Base-by-base conservation (phyloP, 2,888 invertebrate species). In the Psylliodes chrysocephalus region DNA sequence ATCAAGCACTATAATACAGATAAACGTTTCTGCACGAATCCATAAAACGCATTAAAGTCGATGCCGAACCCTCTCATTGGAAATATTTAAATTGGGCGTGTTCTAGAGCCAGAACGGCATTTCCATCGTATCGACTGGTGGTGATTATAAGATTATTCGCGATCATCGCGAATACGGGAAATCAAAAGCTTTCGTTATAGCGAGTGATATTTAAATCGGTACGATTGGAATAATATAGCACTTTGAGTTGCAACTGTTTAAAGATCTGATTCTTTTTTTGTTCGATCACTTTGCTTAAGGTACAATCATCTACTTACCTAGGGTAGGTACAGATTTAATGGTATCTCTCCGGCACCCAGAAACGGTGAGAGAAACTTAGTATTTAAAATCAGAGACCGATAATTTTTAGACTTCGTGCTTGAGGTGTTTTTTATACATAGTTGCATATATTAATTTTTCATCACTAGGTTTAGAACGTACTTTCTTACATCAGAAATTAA, bases 1-100 rank as follows among this genome's bases (percentile, higher is more conserved):
- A 77, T 74, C 71, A 74, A 78, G 77, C 74, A 79, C 79, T 80
- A 80, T 81, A 80, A 81, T 80, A 77, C 77, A 77, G 78, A 76
- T 80, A 81, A 81, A 80, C 78, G 80, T 74, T 61, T 76, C 73
- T 74, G 78, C 78, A 77, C 79, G 81, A 79, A 81, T 80, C 78
- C 77, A 75, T 79, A 79, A 80, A 81, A 80, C 75, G 77, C 77
- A 78, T 78, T 78, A 78, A 80, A 80, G 74, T 66, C 64, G 67
- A 71, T 70, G 68, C 72, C 68, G 69, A 76, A 77, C 75, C 77
- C 78, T 75, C 75, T 78, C 78, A 79, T 81, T 77, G 79, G 78
- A 72, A 74, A 78, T 77, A 76, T 78, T 79, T 78, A 78, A 79
- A 78, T 76, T 77, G 77, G 79, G 77, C 77, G 78, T 77, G 73